Percentiles rank a stretch among this genome's conserved stretches.
Conservation (phyloP, 2,888 invertebrate species). For the Cosmia trapezina region DNA sequence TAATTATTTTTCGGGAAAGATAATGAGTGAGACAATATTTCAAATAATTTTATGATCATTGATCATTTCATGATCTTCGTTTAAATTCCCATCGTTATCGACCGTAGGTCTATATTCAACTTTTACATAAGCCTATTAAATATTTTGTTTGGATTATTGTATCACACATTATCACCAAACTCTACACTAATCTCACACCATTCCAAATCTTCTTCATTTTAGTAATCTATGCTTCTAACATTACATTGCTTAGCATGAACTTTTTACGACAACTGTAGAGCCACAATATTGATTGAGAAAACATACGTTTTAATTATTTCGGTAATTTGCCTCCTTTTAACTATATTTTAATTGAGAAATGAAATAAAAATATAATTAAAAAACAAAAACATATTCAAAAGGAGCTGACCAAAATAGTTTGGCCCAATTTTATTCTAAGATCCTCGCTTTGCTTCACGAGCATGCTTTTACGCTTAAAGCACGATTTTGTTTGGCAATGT, state of each 20-base stretch:
- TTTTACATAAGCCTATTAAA: slow-evolving; percentile 7
- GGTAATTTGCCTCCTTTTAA: neutral
- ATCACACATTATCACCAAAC: slow-evolving; percentile 63
- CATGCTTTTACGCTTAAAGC: slow-evolving; percentile 44
- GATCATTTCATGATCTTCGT: neutral
- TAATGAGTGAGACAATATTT: slow-evolving; percentile 60
- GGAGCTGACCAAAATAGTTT: slow-evolving; percentile 4
- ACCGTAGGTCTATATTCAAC: neutral
- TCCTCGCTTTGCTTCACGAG: slow-evolving; percentile 13
- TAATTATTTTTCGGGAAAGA: slow-evolving; percentile 7
- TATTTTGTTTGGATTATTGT: slow-evolving; percentile 49
- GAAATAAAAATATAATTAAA: neutral
- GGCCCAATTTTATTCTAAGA: neutral
- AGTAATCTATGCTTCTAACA: slow-evolving; percentile 42
- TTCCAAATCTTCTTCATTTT: slow-evolving; percentile 46
- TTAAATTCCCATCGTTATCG: too few relatives aligned
- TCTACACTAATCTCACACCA: slow-evolving; percentile 55
- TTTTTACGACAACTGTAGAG: slow-evolving; percentile 14
- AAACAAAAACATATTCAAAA: neutral
- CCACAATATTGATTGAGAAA: neutral
- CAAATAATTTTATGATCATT: neutral
- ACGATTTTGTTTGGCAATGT: slow-evolving; percentile 50
- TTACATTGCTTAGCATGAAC: slow-evolving; percentile 59
- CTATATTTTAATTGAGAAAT: neutral
- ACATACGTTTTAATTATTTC: neutral